A percentile compares a stretch with the other conserved stretches of the same genome.
These are phyloP conservation scores for Abrostola triplasia DNA, from an alignment of 2,888 invertebrate species.

Conservation along the genomic window DNA sequence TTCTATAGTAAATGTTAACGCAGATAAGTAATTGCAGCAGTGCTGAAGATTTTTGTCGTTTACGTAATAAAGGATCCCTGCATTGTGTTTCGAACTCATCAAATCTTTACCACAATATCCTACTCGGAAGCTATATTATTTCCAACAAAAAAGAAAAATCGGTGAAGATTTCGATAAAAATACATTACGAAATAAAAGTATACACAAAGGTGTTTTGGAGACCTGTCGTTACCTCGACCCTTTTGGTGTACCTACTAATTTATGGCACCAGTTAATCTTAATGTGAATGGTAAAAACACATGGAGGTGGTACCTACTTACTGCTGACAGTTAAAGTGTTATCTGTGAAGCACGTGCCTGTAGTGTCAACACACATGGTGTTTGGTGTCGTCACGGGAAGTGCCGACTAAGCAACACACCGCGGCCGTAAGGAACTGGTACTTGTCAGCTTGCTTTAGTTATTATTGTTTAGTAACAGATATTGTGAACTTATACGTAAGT, in stretches of 20 bases:
- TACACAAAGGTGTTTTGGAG: too few relatives aligned
- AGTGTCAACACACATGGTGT: conserved; percentile 70
- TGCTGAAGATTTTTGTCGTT: too few relatives aligned
- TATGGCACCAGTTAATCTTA: conserved; percentile 12
- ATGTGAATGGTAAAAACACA: conserved; percentile 27
- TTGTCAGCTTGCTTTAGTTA: background rate
- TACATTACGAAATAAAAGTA: too few relatives aligned
- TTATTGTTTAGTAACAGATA: background rate
- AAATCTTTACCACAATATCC: too few relatives aligned
- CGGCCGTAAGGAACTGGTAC: background rate
- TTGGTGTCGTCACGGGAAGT: conserved; percentile 64
- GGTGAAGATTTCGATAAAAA: too few relatives aligned
- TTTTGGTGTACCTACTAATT: background rate
- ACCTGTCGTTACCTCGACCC: too few relatives aligned
- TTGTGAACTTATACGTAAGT: background rate
- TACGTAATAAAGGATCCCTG: too few relatives aligned
- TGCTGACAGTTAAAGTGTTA: conserved; percentile 59
- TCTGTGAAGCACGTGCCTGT: conserved; percentile 75
- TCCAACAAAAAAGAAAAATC: too few relatives aligned
- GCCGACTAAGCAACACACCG: conserved; percentile 48
- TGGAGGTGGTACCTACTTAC: conserved; percentile 33
- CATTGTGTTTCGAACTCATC: too few relatives aligned
- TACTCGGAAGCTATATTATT: too few relatives aligned
- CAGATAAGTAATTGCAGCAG: too few relatives aligned
- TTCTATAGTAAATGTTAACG: too few relatives aligned